Evolutionary conservation across 2,888 invertebrate genomes (phyloP), one percentile per base, ranked within the genome.

Genomic region (Tethea ocularis): DNA sequence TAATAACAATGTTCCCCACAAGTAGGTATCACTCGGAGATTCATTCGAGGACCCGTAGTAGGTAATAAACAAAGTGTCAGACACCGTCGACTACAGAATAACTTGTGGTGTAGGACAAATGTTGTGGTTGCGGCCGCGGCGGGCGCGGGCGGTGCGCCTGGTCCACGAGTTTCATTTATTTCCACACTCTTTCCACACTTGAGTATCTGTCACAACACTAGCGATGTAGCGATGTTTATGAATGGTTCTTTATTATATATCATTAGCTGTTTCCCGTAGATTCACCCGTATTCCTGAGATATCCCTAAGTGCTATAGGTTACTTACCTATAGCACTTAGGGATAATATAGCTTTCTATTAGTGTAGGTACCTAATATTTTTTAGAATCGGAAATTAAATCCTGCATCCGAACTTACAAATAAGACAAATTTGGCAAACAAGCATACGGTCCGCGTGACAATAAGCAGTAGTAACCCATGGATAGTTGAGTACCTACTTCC

Each of bases 171-270:
- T 60, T 59, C 53, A 55, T 51, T 57, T 56, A 41, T 41, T 62
- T 63, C 61, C 52, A 55, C 55, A 46, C 61, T 57, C 61, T 57
- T 65, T 61, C 61, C 60, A 63, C 61, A 61, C 57, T 36, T 61
- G 57, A 56, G 56, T 54, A 57, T 62, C 59, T 60, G 57, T 56
- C 59, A 59, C 58, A 63, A 57, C 54, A 61, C 55, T 46, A 52
- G 54, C 59, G 57, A 53, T 33, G 29, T 51, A 46, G 46, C 46
- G 46, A 46, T 46, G n/a, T n/a, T n/a, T n/a, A n/a, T 20, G n/a
- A 46, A 46, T 46, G 20, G n/a, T n/a, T 41, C 13, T 17, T 8
- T 38, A 26, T 7, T 26, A n/a, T n/a, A n/a, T n/a, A n/a, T n/a
- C n/a, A n/a, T n/a, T n/a, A n/a, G n/a, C n/a, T n/a, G n/a, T n/a